Evolutionary conservation across 2,888 invertebrate species (phyloP).

Genomic region (Leptopilina myrica): DNA sequence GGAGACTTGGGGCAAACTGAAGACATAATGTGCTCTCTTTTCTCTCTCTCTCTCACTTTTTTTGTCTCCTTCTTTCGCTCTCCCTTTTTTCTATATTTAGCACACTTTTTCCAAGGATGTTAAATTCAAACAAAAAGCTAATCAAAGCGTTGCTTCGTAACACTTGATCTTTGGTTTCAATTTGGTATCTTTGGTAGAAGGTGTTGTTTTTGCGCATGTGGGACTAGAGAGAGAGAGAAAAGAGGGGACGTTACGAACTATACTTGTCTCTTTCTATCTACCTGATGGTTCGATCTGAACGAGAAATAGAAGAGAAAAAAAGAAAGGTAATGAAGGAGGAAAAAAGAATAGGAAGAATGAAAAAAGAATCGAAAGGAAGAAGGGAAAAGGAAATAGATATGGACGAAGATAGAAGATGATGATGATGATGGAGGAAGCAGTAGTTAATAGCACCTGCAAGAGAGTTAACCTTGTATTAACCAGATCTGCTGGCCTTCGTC

Average conservation of each 20-base stretch:
- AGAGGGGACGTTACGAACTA: too few species aligned
- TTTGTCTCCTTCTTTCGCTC: too few species aligned
- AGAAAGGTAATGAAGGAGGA: conserved; percentile 37
- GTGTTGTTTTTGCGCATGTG: too few species aligned
- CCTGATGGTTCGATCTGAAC: neutral
- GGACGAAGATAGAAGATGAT: neutral
- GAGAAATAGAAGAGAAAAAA: conserved; percentile 33
- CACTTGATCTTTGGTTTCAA: too few species aligned
- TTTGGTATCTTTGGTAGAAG: too few species aligned
- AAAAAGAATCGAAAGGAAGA: conserved; percentile 1
- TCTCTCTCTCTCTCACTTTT: too few species aligned
- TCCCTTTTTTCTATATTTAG: too few species aligned
- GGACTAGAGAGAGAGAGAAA: too few species aligned
- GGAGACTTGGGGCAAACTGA: conserved; percentile 26
- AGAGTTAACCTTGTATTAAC: conserved; percentile 47
- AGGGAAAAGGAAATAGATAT: neutral
- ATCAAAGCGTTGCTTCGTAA: too few species aligned
- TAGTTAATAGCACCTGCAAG: conserved; percentile 66
- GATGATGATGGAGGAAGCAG: conserved; percentile 43
- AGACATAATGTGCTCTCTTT: neutral
- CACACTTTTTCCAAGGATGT: too few species aligned
- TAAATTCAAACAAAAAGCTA: too few species aligned
- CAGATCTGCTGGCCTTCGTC: conserved; percentile 49
- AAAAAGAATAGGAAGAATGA: conserved; percentile 38
- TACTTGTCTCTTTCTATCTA: too few species aligned